Evolutionary conservation across 2,113 vertebrate genomes (phyloP), one percentile per base, ranked within the genome.

Genomic region (Mixornis gularis): DNA sequence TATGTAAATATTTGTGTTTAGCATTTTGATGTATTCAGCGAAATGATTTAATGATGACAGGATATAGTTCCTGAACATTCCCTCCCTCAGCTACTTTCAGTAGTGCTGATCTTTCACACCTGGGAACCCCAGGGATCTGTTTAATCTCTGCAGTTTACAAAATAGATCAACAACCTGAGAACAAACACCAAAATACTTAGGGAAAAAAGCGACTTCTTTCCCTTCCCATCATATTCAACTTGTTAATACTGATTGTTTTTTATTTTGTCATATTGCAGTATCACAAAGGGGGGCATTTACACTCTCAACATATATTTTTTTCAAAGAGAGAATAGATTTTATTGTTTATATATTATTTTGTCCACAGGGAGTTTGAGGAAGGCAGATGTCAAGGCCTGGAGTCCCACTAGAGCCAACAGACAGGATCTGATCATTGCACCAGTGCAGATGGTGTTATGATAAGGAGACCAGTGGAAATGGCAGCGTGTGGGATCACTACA

Each of bases 1-100:
- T 51, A 49, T 84, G 62, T 84, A 92, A 93, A 94, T 85, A 92
- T 90, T 91, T 95, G n/a, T 51, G 30, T 40, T 92, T 58, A 79
- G 49, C 41, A 65, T 76, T 84, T 85, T 78, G 77, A 83, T 79
- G 25, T 65, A 58, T 86, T 89, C 90, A 83, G 76, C 58, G 8
- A 86, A 93, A 76, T 73, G 36, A 80, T 81, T 94, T 95, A 86
- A 92, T 72, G 56, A 89, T 82, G 60, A 58, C 70, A 84, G 69
- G 64, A 52, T 93, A 53, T 16, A 52, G 26, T 66, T 78, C 0
- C 0, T 76, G 89, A 90, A 66, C 32, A n/a, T 78, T 89, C 66
- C 18, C 30, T 74, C 74, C 43, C 70, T 91, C 76, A 71, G 48
- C 79, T 91, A 25, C 85, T 87, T 95, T 63, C 55, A 65, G 29